phyloP scores from a whole-genome alignment of 2,113 vertebrate genomes.

The Ophiodon elongatus region DNA sequence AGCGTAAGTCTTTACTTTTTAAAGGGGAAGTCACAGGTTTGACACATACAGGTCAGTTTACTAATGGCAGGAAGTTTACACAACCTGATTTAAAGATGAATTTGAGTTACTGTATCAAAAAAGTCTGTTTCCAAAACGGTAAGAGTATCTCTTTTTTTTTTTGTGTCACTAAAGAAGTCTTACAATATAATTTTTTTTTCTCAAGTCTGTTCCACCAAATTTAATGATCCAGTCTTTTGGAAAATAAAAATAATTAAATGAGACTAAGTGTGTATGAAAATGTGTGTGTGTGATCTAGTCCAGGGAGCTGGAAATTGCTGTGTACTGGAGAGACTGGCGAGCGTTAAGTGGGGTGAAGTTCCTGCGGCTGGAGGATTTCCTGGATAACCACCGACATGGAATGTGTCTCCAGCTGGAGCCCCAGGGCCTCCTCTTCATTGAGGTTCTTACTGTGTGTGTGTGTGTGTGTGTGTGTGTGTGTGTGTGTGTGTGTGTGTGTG shows the following conservation, averaged over 20 bases:
- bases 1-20: background rate
- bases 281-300: conserved; percentile 78
- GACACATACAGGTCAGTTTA: background rate
- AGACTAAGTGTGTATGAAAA: background rate
- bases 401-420: conserved; percentile 89
- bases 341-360: conserved; percentile 90
- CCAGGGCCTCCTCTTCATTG: conserved; percentile 89
- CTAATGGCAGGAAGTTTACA: background rate
- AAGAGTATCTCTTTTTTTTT: background rate
- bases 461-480: too few species aligned
- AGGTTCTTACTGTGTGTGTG: conserved; percentile 79
- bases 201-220: background rate
- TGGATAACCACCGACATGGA: conserved; percentile 90
- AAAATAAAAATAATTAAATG: background rate
- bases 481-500: too few species aligned
- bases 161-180: background rate
- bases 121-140: too few species aligned
- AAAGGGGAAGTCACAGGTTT: background rate
- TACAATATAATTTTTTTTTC: background rate
- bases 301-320: conserved; percentile 90
- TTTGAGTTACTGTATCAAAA: too few species aligned
- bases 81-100: background rate
- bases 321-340: conserved; percentile 92
- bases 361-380: conserved; percentile 91
- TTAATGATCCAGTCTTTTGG: background rate